Evolutionary conservation across 2,113 vertebrate genomes (phyloP).

Genomic region (Nannospalax galili): DNA sequence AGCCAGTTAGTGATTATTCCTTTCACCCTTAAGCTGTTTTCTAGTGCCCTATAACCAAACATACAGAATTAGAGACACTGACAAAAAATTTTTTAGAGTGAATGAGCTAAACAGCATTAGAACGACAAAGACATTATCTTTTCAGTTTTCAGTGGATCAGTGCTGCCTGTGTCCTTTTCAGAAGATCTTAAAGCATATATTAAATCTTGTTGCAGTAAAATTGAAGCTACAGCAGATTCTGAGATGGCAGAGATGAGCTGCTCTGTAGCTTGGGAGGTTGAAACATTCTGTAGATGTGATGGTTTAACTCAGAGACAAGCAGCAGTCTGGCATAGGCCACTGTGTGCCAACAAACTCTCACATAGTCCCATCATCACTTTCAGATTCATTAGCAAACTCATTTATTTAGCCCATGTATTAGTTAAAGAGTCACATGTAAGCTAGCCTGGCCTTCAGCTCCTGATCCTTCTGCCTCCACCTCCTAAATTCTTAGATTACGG

Average conservation of each 20-base stretch:
- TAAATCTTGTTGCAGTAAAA: background rate
- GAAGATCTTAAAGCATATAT: background rate
- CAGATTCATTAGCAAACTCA: background rate
- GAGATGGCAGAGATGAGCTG: background rate
- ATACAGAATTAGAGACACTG: background rate
- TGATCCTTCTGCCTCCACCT: background rate
- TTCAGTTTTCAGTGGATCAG: background rate
- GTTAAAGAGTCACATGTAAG: background rate
- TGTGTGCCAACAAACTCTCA: background rate
- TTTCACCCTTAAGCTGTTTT: background rate
- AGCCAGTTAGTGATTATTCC: background rate
- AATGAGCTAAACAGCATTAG: background rate
- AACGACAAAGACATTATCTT: background rate
- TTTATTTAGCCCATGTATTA: background rate
- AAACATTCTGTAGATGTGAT: background rate
- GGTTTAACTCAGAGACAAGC: background rate
- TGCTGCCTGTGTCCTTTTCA: background rate
- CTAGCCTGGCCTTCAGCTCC: background rate
- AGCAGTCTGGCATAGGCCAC: background rate
- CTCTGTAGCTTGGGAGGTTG: background rate
- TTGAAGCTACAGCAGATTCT: background rate
- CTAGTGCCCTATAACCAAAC: background rate
- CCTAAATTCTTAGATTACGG: background rate
- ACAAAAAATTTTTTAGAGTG: conserved; percentile 22
- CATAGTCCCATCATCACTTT: background rate